These are phyloP conservation scores for Drosophila carrolli DNA, from an alignment of 1,140 invertebrate species.

Conservation along the genomic window DNA sequence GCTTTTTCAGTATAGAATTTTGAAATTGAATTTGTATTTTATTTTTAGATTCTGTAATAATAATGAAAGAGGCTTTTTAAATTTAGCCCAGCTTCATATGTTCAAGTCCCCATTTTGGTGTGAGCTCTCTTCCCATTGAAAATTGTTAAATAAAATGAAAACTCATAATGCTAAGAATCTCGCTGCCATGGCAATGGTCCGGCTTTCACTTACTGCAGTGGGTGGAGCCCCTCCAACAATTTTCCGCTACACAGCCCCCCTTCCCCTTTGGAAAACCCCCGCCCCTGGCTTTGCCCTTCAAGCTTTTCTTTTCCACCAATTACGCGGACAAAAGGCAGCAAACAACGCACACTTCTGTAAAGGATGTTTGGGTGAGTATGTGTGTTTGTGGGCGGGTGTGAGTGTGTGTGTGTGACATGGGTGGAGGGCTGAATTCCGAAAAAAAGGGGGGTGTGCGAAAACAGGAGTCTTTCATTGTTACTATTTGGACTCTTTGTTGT, in stretches of 20 bases:
- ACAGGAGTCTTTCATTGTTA: slow-evolving; percentile 25
- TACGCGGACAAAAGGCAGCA: slow-evolving; percentile 63
- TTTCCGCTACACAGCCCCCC: background rate
- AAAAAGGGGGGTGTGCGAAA: background rate
- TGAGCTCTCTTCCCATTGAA: background rate
- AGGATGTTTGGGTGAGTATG: background rate
- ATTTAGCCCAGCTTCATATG: background rate
- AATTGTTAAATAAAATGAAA: slow-evolving; percentile 12
- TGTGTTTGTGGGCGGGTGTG: background rate
- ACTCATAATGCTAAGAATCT: slow-evolving; percentile 7
- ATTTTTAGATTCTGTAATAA: background rate
- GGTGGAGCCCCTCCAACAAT: background rate
- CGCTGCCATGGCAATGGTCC: slow-evolving; percentile 21
- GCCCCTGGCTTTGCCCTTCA: slow-evolving; percentile 18
- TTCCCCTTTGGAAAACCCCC: background rate
- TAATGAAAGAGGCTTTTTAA: background rate
- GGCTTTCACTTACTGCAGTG: slow-evolving; percentile 16
- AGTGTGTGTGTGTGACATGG: background rate
- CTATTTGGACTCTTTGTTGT: slow-evolving; percentile 16
- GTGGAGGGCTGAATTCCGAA: background rate
- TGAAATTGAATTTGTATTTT: background rate
- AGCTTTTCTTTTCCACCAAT: slow-evolving; percentile 62
- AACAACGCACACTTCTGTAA: slow-evolving; percentile 9
- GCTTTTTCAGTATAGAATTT: background rate
- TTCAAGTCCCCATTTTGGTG: background rate